These are phyloP conservation scores for Actenoides lindsayi DNA, from an alignment of 2,113 vertebrate genomes.

Conservation along the genomic window DNA sequence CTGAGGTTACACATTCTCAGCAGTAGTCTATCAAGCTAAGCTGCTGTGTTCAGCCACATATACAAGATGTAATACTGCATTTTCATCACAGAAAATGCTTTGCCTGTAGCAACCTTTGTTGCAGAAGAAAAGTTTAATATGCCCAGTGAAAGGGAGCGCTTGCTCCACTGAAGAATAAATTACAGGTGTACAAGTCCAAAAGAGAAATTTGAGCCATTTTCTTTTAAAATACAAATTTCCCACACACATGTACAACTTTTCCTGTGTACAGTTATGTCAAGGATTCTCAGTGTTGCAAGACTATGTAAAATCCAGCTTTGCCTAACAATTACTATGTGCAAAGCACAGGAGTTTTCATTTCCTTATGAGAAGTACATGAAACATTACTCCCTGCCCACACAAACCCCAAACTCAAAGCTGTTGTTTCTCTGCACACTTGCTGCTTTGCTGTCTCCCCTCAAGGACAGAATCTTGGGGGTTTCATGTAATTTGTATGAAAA, in stretches of 20 bases:
- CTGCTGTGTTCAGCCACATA: neutral
- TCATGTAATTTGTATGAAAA: conserved; percentile 41
- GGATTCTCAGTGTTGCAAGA: neutral
- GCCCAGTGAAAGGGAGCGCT: neutral
- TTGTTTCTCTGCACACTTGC: neutral
- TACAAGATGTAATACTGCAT: neutral
- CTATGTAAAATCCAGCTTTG: neutral
- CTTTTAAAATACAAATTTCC: neutral
- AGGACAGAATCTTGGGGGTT: conserved; percentile 34
- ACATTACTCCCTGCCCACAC: neutral
- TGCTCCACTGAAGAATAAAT: neutral
- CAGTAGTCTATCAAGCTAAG: neutral
- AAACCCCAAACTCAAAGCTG: neutral
- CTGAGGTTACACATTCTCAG: neutral
- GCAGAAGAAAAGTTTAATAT: neutral
- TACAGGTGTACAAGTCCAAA: neutral
- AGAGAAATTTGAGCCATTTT: neutral
- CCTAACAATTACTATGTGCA: neutral
- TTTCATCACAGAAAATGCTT: neutral
- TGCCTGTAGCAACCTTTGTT: neutral
- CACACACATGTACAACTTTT: neutral
- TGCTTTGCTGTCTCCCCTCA: conserved; percentile 18
- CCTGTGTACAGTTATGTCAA: neutral
- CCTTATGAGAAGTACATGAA: neutral
- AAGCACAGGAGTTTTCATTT: neutral